These are phyloP conservation scores for Andricus grossulariae DNA, from an alignment of 1,140 invertebrate species.

Conservation along the genomic window DNA sequence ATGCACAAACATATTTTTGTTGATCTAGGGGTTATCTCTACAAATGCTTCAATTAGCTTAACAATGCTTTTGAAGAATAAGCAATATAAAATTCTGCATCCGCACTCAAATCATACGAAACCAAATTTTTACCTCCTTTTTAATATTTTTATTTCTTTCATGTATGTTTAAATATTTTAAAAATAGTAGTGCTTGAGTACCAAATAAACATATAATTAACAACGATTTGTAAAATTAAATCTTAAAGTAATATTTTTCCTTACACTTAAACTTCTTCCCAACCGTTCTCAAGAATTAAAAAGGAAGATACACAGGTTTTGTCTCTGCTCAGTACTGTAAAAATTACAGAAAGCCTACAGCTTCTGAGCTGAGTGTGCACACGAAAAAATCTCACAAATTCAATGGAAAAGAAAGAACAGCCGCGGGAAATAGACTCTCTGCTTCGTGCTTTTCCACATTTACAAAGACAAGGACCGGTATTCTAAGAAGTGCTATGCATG, in stretches of 20 bases:
- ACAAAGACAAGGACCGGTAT: neutral
- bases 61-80: too few species aligned
- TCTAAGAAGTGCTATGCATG: neutral
- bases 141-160: too few species aligned
- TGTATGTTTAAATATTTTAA: too few species aligned
- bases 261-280: neutral
- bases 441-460: conserved; percentile 2
- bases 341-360: conserved; percentile 1
- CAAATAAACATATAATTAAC: too few species aligned
- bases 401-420: conserved; percentile 18
- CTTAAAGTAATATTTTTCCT: neutral
- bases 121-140: too few species aligned
- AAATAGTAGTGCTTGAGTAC: too few species aligned
- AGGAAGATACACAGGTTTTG: neutral
- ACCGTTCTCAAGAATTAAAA: conserved; percentile 25
- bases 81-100: too few species aligned
- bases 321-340: neutral
- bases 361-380: conserved; percentile 11
- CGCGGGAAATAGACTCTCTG: neutral
- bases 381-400: conserved; percentile 8
- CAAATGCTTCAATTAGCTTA: too few species aligned
- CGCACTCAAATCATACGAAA: too few species aligned
- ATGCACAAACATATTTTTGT: too few species aligned
- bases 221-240: neutral
- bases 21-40: too few species aligned